These are phyloP conservation scores for Allophyes oxyacanthae DNA, from an alignment of 2,888 invertebrate species.

Conservation along the genomic window DNA sequence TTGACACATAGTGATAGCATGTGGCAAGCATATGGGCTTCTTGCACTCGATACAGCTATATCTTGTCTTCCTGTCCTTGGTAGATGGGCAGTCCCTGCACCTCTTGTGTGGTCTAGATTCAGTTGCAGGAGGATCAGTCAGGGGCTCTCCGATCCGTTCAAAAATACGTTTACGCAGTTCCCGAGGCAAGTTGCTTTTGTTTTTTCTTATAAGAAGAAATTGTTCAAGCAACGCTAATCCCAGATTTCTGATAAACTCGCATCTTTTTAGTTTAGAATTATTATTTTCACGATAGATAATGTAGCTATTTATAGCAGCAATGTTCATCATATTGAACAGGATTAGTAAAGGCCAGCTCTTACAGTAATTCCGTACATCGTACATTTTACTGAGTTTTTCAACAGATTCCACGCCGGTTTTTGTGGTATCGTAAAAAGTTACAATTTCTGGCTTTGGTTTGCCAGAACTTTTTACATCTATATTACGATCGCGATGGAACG, in stretches of 20 bases:
- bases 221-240: slow-evolving; percentile 21
- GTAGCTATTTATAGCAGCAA: slow-evolving; percentile 23
- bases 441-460: slow-evolving; percentile 29
- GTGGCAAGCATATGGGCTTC: slow-evolving; percentile 33
- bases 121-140: not conserved
- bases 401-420: slow-evolving; percentile 25
- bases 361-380: slow-evolving; percentile 26
- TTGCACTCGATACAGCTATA: slow-evolving; percentile 29
- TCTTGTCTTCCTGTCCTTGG: slow-evolving; percentile 31
- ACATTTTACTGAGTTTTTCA: slow-evolving; percentile 22
- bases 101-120: slow-evolving; percentile 22
- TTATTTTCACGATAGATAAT: slow-evolving; percentile 31
- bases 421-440: slow-evolving; percentile 26
- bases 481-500: slow-evolving; percentile 14
- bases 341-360: slow-evolving; percentile 28
- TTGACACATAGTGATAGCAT: slow-evolving; percentile 26
- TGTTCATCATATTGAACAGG: slow-evolving; percentile 29
- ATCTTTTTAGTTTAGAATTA: slow-evolving; percentile 14
- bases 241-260: slow-evolving; percentile 24
- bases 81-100: slow-evolving; percentile 26
- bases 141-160: slow-evolving; percentile 28
- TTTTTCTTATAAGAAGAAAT: slow-evolving; percentile 13
- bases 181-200: slow-evolving; percentile 29
- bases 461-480: slow-evolving; percentile 13
- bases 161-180: slow-evolving; percentile 28